Conservation (phyloP, 2,113 vertebrate genomes). For the Porphyrio hochstetteri region DNA sequence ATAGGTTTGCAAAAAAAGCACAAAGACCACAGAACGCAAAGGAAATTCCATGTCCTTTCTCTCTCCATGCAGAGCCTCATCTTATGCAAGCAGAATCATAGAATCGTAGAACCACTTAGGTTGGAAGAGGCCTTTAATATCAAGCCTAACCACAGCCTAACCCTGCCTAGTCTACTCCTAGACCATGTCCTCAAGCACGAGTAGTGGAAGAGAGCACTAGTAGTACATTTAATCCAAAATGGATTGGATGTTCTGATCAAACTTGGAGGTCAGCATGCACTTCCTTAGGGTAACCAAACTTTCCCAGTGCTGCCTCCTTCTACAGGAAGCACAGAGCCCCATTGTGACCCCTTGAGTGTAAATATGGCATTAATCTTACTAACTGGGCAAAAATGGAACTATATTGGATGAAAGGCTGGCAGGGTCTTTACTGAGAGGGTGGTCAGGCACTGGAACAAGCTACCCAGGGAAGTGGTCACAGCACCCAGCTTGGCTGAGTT, state of each 20-base stretch:
- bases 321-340: neutral
- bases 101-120: no score
- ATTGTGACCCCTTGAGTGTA: neutral
- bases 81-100: neutral
- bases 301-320: neutral
- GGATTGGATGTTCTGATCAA: neutral
- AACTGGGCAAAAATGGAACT: neutral
- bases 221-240: neutral
- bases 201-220: neutral
- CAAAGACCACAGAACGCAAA: neutral
- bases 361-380: neutral
- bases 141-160: no score
- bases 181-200: no score
- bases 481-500: no score
- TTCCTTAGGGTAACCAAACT: neutral
- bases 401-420: neutral
- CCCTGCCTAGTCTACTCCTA: no score
- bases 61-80: neutral
- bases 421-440: neutral
- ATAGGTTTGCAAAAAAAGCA: neutral
- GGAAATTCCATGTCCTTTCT: neutral
- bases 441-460: no score
- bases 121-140: no score
- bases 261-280: neutral
- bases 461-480: no score